Conservation (phyloP, 2,113 vertebrate species). For the Oreochromis tanganicae region DNA sequence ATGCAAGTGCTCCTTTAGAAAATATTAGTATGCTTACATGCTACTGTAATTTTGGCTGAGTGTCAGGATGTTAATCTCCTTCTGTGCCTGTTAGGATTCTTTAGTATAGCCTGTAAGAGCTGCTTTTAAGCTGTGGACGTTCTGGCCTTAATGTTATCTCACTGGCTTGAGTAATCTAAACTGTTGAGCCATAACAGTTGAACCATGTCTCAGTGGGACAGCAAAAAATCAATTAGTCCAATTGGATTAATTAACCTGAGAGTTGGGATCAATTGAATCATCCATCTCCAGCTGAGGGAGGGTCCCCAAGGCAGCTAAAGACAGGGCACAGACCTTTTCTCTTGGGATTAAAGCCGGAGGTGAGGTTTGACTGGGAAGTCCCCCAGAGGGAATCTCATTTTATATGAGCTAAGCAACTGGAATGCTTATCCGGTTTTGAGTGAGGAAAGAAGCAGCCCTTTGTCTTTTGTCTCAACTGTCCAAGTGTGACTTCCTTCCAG, state of each 20-base stretch:
- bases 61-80: not conserved
- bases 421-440: constrained; percentile 63
- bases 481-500: constrained; percentile 62
- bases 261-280: constrained; percentile 61
- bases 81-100: not conserved
- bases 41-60: not conserved
- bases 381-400: constrained; percentile 58
- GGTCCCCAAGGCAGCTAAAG: constrained; percentile 18
- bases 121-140: not conserved
- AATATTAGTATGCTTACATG: not conserved
- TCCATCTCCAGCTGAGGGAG: constrained; percentile 38
- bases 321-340: constrained; percentile 21
- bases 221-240: constrained; percentile 49
- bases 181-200: not conserved
- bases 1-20: not conserved
- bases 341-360: constrained; percentile 43
- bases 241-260: constrained; percentile 64
- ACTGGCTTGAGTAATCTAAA: constrained; percentile 7
- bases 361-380: constrained; percentile 50
- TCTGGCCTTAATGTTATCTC: not conserved
- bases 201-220: constrained; percentile 11
- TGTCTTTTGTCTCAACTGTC: constrained; percentile 60
- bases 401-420: constrained; percentile 67
- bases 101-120: not conserved
- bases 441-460: constrained; percentile 71